A percentile compares a stretch with the other conserved stretches of the same genome.
These are phyloP conservation scores for Gadopsis marmoratus DNA, from an alignment of 2,797 vertebrate species.

Conservation along the genomic window DNA sequence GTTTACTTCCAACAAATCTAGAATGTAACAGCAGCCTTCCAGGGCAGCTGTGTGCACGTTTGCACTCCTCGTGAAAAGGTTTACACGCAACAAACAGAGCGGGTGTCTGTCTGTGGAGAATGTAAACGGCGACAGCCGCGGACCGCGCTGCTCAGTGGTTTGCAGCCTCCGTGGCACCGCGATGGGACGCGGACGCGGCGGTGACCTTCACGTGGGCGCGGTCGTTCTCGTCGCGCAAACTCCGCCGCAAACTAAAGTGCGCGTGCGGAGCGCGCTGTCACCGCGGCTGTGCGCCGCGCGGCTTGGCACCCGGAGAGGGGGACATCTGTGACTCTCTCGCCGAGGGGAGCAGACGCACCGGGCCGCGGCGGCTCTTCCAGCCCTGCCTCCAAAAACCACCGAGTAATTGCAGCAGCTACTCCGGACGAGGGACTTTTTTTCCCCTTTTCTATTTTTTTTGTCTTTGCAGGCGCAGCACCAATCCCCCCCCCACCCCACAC, in stretches of 20 bases:
- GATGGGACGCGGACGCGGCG: constrained; percentile 38
- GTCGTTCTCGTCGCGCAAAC: constrained; percentile 71
- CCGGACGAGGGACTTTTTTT: constrained; percentile 25
- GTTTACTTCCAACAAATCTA: too few relatives aligned
- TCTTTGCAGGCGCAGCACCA: constrained; percentile 14
- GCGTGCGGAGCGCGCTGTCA: constrained; percentile 76
- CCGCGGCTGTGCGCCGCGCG: constrained; percentile 66
- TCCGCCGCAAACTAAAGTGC: constrained; percentile 80
- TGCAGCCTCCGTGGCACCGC: constrained; percentile 12
- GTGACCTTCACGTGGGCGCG: constrained; percentile 78
- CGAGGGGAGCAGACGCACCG: constrained; percentile 65
- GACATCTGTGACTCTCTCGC: constrained; percentile 78
- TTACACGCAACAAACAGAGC: not conserved
- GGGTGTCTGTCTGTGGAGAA: not conserved
- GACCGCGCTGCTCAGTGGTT: constrained; percentile 22
- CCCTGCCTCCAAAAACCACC: constrained; percentile 50
- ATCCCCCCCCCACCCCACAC: too few relatives aligned
- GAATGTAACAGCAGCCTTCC: constrained; percentile 8
- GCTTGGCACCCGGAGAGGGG: constrained; percentile 75
- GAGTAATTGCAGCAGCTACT: constrained; percentile 60
- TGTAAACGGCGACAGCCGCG: not conserved
- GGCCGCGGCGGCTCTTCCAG: constrained; percentile 50
- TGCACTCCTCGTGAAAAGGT: not conserved
- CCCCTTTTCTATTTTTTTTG: too few relatives aligned
- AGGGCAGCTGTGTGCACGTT: not conserved